phyloP scores from a whole-genome alignment of 2,797 vertebrate species.

The Triplophysa yarkandensis region DNA sequence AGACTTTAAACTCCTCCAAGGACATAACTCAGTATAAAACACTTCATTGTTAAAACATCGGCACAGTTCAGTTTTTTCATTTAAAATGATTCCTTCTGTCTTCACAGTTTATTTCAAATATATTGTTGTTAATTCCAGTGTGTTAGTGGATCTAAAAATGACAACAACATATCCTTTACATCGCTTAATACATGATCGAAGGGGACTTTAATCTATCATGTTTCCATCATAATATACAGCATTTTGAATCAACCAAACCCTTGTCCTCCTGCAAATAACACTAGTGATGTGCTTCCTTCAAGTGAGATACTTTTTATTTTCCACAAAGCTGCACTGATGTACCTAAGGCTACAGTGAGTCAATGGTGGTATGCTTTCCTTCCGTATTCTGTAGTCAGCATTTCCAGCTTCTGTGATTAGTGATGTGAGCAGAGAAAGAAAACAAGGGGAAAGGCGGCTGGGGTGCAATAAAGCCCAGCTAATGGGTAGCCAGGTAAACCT shows the following conservation, averaged over 20 bases:
- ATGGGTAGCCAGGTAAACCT: constrained; percentile 59
- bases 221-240: too few relatives aligned
- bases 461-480: constrained; percentile 55
- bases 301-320: constrained; percentile 4
- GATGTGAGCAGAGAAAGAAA: constrained; percentile 49
- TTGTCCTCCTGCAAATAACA: too few relatives aligned
- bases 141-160: background rate
- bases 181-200: background rate
- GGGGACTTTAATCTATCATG: too few relatives aligned
- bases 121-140: background rate
- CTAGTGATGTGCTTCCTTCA: background rate
- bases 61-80: background rate
- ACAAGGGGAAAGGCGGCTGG: constrained; percentile 52
- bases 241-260: too few relatives aligned
- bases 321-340: constrained; percentile 23
- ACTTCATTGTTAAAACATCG: constrained; percentile 48
- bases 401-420: constrained; percentile 58
- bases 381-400: constrained; percentile 50
- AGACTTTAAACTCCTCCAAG: constrained; percentile 82
- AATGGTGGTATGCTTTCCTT: constrained; percentile 39
- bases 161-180: background rate
- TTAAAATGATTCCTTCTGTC: background rate
- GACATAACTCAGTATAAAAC: constrained; percentile 81
- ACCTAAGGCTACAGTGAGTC: constrained; percentile 49
- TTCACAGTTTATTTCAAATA: background rate